Percentiles rank a stretch among this genome's conserved stretches.
Evolutionary conservation across 2,888 invertebrate species (phyloP).

Genomic region (Terebella lapidaria): DNA sequence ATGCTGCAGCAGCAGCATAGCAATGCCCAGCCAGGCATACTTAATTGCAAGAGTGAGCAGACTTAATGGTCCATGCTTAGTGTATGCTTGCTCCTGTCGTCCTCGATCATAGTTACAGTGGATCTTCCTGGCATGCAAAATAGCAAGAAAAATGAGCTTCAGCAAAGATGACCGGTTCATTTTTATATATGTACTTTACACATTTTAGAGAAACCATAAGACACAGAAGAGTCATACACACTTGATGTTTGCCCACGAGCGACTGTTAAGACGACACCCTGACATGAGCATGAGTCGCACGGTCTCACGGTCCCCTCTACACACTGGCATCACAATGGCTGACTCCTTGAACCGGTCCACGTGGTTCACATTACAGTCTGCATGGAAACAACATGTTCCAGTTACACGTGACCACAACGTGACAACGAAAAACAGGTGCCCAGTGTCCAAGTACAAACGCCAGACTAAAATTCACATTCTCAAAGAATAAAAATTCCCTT

Average conservation of each 20-base stretch:
- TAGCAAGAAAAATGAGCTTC: too few species aligned
- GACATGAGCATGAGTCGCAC: conserved; percentile 7
- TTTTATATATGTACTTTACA: too few species aligned
- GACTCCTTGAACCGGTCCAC: conserved; percentile 16
- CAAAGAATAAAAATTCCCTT: too few species aligned
- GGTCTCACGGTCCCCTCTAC: conserved; percentile 9
- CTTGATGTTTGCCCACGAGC: conserved; percentile 16
- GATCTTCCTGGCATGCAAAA: too few species aligned
- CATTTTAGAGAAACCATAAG: too few species aligned
- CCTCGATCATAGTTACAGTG: conserved; percentile 9
- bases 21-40: conserved; percentile 12
- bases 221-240: too few species aligned
- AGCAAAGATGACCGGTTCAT: too few species aligned
- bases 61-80: conserved; percentile 11
- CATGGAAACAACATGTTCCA: too few species aligned
- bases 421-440: too few species aligned
- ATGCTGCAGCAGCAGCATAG: conserved; percentile 12
- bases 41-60: conserved; percentile 12
- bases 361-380: conserved; percentile 15
- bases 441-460: too few species aligned
- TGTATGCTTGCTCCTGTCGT: background rate
- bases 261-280: conserved; percentile 12
- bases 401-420: too few species aligned
- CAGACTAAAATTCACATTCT: too few species aligned
- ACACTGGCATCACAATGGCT: conserved; percentile 14